phyloP scores from a whole-genome alignment of 2,888 invertebrate species.

The Tanypteryx hageni region DNA sequence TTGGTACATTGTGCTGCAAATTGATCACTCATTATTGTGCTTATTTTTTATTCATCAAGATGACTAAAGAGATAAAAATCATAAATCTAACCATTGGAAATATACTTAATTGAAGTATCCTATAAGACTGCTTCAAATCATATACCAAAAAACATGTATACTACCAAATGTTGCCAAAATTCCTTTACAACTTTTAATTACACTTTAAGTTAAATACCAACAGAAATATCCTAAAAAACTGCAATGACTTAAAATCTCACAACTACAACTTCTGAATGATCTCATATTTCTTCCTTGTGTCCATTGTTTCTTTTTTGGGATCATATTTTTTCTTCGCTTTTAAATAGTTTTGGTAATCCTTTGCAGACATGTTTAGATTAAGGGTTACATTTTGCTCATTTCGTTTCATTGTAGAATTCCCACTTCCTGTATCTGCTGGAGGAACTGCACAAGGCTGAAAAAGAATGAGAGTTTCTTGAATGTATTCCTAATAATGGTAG shows the following conservation, averaged over 20 bases:
- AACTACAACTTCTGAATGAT: conserved; percentile 92
- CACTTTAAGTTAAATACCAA: conserved; percentile 14
- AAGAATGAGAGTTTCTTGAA: not conserved
- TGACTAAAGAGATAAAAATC: conserved; percentile 2
- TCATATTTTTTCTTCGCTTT: conserved; percentile 92
- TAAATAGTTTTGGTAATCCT: conserved; percentile 91
- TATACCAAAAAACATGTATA: not conserved
- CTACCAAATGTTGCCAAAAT: not conserved
- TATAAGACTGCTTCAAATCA: not conserved
- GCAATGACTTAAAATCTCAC: not conserved
- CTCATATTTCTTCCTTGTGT: conserved; percentile 94
- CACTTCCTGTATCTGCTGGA: conserved; percentile 30
- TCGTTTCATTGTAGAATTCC: conserved; percentile 5
- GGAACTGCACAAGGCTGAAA: conserved; percentile 38
- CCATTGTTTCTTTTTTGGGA: conserved; percentile 92
- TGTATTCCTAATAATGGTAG: not conserved
- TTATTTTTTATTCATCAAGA: not conserved
- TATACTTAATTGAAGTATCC: not conserved
- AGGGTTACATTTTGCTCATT: conserved; percentile 73
- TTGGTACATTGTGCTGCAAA: conserved; percentile 37
- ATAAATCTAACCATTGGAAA: conserved; percentile 22
- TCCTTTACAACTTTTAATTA: not conserved
- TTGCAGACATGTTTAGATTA: conserved; percentile 94
- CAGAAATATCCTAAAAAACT: conserved; percentile 7
- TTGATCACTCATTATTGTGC: not conserved